Evolutionary conservation across 2,888 invertebrate species (phyloP).

Genomic region (Pimpla rufipes): DNA sequence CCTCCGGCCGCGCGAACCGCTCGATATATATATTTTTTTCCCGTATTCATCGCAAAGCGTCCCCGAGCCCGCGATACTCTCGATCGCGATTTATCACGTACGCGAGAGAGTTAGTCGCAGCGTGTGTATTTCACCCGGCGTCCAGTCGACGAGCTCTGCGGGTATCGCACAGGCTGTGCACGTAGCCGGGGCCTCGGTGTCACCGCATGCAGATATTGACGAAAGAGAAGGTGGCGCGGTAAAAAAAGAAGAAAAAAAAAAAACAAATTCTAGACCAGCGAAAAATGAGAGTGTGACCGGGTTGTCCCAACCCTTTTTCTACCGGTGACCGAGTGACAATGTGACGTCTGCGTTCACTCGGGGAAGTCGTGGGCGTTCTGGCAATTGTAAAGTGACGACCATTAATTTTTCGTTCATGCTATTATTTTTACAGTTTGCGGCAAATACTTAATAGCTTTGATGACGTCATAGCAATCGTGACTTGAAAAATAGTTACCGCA

Average conservation of each 20-base stretch:
- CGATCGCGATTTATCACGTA: constrained; percentile 61
- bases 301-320: background rate
- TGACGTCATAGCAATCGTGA: too few species aligned
- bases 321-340: background rate
- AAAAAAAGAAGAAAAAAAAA: background rate
- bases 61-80: constrained; percentile 44
- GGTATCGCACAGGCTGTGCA: constrained; percentile 26
- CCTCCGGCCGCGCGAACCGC: background rate
- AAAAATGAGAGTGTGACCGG: constrained; percentile 5
- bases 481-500: too few species aligned
- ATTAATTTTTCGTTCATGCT: too few species aligned
- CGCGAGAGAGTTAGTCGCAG: constrained; percentile 30
- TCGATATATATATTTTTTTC: constrained; percentile 14
- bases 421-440: too few species aligned
- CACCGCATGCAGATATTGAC: constrained; percentile 30
- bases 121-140: constrained; percentile 29
- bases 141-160: background rate
- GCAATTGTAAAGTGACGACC: too few species aligned
- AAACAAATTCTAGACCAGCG: background rate
- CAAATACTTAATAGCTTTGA: too few species aligned
- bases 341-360: too few species aligned
- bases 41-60: constrained; percentile 11
- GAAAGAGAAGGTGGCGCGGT: background rate
- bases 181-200: constrained; percentile 5
- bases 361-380: too few species aligned